Evolutionary conservation across 2,113 vertebrate genomes (phyloP).

Genomic region (Zapornia atra): DNA sequence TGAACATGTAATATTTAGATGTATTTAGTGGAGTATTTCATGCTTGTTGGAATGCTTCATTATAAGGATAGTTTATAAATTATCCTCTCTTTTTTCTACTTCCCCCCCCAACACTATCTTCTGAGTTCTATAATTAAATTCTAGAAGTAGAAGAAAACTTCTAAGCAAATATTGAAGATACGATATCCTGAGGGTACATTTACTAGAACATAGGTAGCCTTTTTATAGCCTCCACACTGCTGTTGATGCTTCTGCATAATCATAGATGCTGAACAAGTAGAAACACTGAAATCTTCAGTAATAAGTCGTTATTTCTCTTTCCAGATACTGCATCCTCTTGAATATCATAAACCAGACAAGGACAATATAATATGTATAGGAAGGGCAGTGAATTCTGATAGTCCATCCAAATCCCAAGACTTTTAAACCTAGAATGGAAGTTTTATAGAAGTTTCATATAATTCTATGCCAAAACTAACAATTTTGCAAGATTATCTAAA

Average conservation of each 20-base stretch:
- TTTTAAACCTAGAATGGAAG: not conserved
- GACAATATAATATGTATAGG: not conserved
- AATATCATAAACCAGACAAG: not conserved
- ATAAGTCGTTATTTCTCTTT: not conserved
- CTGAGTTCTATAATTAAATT: not conserved
- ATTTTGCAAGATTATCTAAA: not conserved
- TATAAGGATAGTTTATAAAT: not conserved
- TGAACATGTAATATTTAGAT: not conserved
- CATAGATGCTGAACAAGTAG: not conserved
- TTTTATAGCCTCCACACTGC: not conserved
- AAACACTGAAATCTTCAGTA: not conserved
- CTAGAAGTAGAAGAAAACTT: not conserved
- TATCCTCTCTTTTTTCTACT: not conserved
- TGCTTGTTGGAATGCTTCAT: not conserved
- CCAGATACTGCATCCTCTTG: not conserved
- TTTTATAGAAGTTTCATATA: not conserved
- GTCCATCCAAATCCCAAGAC: fast-evolving
- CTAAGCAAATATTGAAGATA: not conserved
- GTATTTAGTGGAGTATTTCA: not conserved
- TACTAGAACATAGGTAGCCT: not conserved
- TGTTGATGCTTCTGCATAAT: not conserved
- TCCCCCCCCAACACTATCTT: not conserved
- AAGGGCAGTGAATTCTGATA: not conserved
- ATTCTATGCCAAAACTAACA: not conserved
- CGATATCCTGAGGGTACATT: not conserved